Evolutionary conservation across 2,888 invertebrate species (phyloP).

Genomic region (Drosophila monieri): DNA sequence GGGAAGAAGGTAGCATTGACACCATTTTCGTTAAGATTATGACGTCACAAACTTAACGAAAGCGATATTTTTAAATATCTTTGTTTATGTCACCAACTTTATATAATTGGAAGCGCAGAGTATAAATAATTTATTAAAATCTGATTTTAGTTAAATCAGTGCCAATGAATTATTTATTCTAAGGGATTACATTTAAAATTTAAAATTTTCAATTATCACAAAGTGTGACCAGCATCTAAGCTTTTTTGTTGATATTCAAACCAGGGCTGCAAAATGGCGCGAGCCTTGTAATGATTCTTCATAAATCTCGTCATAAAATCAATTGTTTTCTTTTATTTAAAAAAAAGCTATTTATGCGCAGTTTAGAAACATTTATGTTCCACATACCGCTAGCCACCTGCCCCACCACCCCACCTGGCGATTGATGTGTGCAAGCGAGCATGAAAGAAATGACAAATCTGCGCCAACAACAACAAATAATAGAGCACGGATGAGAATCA

Average conservation of each 20-base stretch:
- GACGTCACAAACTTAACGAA: neutral
- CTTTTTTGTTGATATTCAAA: neutral
- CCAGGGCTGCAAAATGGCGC: neutral
- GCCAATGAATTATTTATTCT: too few species aligned
- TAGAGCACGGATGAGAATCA: constrained; percentile 38
- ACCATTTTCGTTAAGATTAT: neutral
- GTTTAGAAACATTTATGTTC: constrained; percentile 32
- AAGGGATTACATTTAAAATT: neutral
- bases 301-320: neutral
- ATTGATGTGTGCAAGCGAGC: constrained; percentile 79
- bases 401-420: constrained; percentile 59
- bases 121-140: neutral
- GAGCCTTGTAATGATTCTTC: neutral
- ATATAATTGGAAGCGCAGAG: neutral
- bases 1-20: neutral
- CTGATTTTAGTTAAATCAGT: neutral
- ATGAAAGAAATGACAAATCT: constrained; percentile 78
- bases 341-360: neutral
- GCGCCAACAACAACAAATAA: constrained; percentile 31
- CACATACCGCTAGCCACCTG: constrained; percentile 38
- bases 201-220: neutral
- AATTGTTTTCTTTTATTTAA: neutral
- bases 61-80: neutral
- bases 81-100: neutral
- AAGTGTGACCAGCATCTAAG: neutral